Evolutionary conservation across 2,797 vertebrate genomes (phyloP).

Genomic region (Chrosomus eos): DNA sequence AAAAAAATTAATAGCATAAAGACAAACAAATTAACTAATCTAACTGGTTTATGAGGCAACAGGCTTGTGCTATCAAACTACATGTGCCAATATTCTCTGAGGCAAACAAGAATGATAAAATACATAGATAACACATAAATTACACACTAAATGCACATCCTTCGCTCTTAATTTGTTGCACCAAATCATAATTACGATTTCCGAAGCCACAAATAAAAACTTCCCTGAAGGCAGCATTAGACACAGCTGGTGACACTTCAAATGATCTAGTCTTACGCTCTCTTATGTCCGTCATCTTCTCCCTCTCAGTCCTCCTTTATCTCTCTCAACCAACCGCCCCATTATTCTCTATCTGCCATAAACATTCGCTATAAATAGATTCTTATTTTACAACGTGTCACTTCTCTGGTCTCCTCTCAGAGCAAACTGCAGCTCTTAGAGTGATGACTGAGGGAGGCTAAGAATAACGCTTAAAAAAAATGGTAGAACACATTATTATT

Average conservation of each 20-base stretch:
- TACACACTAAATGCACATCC: slow-evolving; percentile 2
- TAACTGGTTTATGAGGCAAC: no score
- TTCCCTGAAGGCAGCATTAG: slow-evolving; percentile 16
- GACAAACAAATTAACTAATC: no score
- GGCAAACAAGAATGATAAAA: background rate
- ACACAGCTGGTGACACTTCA: slow-evolving; percentile 10
- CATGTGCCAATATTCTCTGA: background rate
- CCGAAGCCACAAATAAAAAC: background rate
- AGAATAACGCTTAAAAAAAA: background rate
- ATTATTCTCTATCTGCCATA: slow-evolving; percentile 7
- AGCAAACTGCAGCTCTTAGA: slow-evolving; percentile 38
- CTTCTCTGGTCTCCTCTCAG: background rate
- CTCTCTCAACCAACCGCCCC: background rate
- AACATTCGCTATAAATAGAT: slow-evolving; percentile 38
- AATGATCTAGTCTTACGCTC: background rate
- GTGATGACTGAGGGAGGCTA: background rate
- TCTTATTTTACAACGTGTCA: background rate
- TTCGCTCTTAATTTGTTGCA: slow-evolving; percentile 19
- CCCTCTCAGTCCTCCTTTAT: background rate
- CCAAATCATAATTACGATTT: background rate
- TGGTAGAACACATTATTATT: background rate
- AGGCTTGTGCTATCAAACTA: background rate
- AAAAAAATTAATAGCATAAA: background rate
- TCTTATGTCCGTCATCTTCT: slow-evolving; percentile 10
- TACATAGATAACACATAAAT: background rate